These are phyloP conservation scores for Gisinianus flammeolus DNA, from an alignment of 2,888 invertebrate species.

Conservation along the genomic window DNA sequence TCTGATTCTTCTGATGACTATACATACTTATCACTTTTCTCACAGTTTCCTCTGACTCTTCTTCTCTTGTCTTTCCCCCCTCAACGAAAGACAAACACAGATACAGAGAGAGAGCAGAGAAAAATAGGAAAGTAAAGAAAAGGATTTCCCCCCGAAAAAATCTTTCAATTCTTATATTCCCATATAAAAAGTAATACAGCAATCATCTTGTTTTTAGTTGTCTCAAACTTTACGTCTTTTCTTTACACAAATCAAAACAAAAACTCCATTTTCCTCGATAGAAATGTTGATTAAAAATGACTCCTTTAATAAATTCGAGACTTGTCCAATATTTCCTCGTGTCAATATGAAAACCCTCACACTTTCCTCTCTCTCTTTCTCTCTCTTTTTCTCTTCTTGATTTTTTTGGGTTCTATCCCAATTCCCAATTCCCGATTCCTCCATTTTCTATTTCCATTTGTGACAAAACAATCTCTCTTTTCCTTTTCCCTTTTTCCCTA, in stretches of 20 bases:
- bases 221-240: neutral
- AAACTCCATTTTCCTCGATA: conserved; percentile 1
- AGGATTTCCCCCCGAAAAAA: neutral
- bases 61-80: neutral
- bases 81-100: neutral
- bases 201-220: neutral
- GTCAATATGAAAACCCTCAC: neutral
- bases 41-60: conserved; percentile 6
- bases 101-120: neutral
- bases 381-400: neutral
- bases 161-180: neutral
- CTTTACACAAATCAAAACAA: neutral
- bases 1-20: conserved; percentile 2
- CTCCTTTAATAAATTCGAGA: neutral
- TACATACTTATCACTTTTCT: conserved; percentile 25
- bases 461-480: neutral
- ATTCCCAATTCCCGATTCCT: neutral
- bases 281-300: conserved; percentile 20
- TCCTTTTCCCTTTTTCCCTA: neutral
- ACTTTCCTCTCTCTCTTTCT: too few species aligned
- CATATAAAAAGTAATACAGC: neutral
- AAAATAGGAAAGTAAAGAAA: neutral
- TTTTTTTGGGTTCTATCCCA: neutral
- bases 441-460: neutral
- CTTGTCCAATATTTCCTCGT: neutral